Evolutionary conservation across 2,888 invertebrate genomes (phyloP).

Genomic region (Exocentrus adspersus): DNA sequence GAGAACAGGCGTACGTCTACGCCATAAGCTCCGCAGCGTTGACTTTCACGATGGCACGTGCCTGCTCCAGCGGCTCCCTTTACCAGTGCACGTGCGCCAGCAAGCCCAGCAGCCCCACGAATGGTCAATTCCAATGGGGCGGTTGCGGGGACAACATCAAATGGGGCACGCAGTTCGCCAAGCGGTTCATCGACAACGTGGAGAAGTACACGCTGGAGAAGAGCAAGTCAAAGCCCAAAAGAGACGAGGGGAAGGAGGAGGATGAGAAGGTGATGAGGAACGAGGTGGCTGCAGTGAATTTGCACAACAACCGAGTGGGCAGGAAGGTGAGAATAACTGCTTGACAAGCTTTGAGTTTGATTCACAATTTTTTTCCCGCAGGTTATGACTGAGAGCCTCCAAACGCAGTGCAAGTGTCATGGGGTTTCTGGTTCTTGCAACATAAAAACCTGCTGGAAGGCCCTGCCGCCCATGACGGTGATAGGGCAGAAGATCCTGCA

Average conservation of each 20-base stretch:
- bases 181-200: constrained; percentile 76
- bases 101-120: constrained; percentile 73
- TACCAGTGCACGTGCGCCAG: constrained; percentile 83
- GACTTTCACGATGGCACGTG: constrained; percentile 79
- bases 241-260: constrained; percentile 28
- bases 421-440: constrained; percentile 87
- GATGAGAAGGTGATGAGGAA: constrained; percentile 65
- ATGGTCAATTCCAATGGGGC: constrained; percentile 84
- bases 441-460: constrained; percentile 84
- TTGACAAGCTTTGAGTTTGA: background rate
- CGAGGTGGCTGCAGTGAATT: constrained; percentile 76
- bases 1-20: constrained; percentile 88
- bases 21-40: constrained; percentile 84
- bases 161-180: constrained; percentile 78
- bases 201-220: constrained; percentile 65
- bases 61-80: constrained; percentile 79
- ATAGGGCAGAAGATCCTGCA: constrained; percentile 69
- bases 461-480: constrained; percentile 70
- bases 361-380: constrained; percentile 52
- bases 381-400: constrained; percentile 72
- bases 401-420: constrained; percentile 82
- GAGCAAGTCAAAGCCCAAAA: constrained; percentile 60
- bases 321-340: constrained; percentile 76
- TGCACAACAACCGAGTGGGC: constrained; percentile 82
- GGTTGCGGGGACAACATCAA: constrained; percentile 82